phyloP scores from a whole-genome alignment of 1,140 invertebrate genomes.

The Armadillidium nasatum region DNA sequence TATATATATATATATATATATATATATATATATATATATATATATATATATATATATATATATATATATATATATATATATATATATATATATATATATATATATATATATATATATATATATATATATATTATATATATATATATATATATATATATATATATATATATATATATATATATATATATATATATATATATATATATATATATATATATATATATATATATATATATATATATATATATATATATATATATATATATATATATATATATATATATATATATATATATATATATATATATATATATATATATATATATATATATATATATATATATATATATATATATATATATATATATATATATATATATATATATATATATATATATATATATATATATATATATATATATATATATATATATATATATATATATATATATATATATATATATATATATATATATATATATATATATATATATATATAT shows the following conservation, averaged over 20 bases:
- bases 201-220: conserved; percentile 21
- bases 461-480: too few relatives aligned
- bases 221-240: conserved; percentile 23
- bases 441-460: too few relatives aligned
- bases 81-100: conserved; percentile 5
- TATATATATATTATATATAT: conserved; percentile 19
- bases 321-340: conserved; percentile 27
- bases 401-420: too few relatives aligned
- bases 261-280: conserved; percentile 25
- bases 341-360: conserved; percentile 7
- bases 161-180: conserved; percentile 7
- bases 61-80: conserved; percentile 5
- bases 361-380: conserved; percentile 22
- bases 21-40: conserved; percentile 10
- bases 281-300: conserved; percentile 17
- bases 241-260: conserved; percentile 23
- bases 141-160: neutral
- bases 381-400: neutral
- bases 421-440: too few relatives aligned
- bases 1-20: conserved; percentile 5
- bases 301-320: conserved; percentile 28
- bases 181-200: conserved; percentile 17
- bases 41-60: conserved; percentile 6
- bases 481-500: too few relatives aligned
- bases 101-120: conserved; percentile 18